Evolutionary conservation across 2,888 invertebrate species (phyloP).

Genomic region (Seladonia tumulorum): DNA sequence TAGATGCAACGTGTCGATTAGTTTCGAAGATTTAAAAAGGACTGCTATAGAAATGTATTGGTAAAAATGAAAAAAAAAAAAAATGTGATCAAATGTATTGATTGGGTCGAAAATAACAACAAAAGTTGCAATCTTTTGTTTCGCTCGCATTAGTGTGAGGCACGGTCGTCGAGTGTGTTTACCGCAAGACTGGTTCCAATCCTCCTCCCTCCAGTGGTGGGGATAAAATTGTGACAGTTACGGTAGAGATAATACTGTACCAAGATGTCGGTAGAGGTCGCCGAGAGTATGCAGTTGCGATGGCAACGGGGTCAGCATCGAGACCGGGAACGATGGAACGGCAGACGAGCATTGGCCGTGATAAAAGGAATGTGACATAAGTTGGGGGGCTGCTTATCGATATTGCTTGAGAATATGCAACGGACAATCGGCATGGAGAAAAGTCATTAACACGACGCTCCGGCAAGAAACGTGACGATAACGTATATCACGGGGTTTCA

Average conservation of each 20-base stretch:
- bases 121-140: too few relatives aligned
- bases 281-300: background rate
- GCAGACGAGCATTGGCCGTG: slow-evolving; percentile 8
- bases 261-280: background rate
- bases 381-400: slow-evolving; percentile 58
- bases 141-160: too few relatives aligned
- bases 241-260: background rate
- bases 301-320: slow-evolving; percentile 23
- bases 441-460: slow-evolving; percentile 58
- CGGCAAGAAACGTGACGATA: slow-evolving; percentile 50
- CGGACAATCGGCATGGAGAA: slow-evolving; percentile 40
- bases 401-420: slow-evolving; percentile 56
- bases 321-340: slow-evolving; percentile 31
- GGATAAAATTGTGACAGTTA: too few relatives aligned
- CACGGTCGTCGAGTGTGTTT: too few relatives aligned
- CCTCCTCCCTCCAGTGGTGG: too few relatives aligned
- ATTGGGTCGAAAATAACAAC: too few relatives aligned
- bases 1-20: too few relatives aligned
- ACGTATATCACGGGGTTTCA: slow-evolving; percentile 51
- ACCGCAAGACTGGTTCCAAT: too few relatives aligned
- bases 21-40: too few relatives aligned
- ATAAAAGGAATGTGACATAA: slow-evolving; percentile 58
- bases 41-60: too few relatives aligned
- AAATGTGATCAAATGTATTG: too few relatives aligned
- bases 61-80: too few relatives aligned